phyloP scores from a whole-genome alignment of 2,797 vertebrate genomes.

The Tiaroga cobitis region DNA sequence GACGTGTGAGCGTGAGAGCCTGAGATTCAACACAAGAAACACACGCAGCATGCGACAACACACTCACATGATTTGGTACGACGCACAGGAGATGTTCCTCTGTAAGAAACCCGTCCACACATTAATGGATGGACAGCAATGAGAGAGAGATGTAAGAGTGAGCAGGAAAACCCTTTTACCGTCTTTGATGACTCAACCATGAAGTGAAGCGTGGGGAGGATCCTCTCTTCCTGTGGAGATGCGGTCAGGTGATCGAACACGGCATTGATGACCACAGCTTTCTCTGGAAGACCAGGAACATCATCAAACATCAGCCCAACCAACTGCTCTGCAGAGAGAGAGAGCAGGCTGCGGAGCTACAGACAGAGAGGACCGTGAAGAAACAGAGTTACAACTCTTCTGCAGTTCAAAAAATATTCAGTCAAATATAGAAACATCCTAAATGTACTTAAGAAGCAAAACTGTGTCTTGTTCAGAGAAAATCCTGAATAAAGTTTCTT shows the following conservation, averaged over 20 bases:
- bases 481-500: background rate
- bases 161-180: constrained; percentile 54
- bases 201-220: constrained; percentile 60
- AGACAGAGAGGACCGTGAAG: background rate
- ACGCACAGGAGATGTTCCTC: constrained; percentile 69
- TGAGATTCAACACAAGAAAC: background rate
- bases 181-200: constrained; percentile 50
- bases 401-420: no score
- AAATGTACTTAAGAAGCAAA: background rate
- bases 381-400: background rate
- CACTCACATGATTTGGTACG: constrained; percentile 74
- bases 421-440: background rate
- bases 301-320: constrained; percentile 66
- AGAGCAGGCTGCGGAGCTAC: constrained; percentile 67
- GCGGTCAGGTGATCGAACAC: constrained; percentile 67
- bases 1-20: background rate
- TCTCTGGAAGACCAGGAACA: constrained; percentile 49
- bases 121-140: background rate
- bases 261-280: constrained; percentile 59
- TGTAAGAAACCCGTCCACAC: constrained; percentile 41
- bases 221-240: background rate
- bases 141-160: background rate
- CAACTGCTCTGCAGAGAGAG: constrained; percentile 67
- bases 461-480: background rate
- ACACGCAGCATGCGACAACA: background rate